These are phyloP conservation scores for Jordanella pulchra DNA, from an alignment of 2,797 vertebrate genomes.

Conservation along the genomic window DNA sequence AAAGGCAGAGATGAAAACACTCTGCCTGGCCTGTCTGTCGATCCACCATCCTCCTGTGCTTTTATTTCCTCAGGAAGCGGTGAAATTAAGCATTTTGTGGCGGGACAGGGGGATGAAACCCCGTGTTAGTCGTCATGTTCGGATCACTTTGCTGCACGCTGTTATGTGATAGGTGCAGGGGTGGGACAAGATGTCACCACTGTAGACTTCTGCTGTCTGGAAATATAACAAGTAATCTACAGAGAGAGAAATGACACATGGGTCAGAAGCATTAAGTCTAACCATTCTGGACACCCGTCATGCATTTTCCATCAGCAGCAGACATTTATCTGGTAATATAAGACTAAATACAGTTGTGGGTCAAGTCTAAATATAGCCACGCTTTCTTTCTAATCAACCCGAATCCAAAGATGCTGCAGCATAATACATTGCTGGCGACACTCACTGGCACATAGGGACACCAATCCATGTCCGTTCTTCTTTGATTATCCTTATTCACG, in stretches of 20 bases:
- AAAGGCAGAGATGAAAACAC: constrained; percentile 44
- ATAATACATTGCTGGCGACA: neutral
- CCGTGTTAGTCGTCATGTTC: neutral
- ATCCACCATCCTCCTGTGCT: constrained; percentile 23
- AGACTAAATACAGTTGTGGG: neutral
- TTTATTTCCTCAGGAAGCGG: constrained; percentile 65
- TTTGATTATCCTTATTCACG: neutral
- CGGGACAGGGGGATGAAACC: neutral
- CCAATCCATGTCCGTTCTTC: neutral
- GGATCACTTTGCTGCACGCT: neutral
- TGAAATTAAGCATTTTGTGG: constrained; percentile 40
- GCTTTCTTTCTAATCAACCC: neutral
- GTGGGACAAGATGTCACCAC: constrained; percentile 50
- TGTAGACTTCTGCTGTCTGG: constrained; percentile 35
- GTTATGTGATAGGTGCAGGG: constrained; percentile 37
- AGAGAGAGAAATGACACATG: neutral
- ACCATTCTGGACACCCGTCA: neutral
- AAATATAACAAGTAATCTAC: constrained; percentile 18
- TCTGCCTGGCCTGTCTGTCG: constrained; percentile 24
- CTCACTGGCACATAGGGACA: neutral
- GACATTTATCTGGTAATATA: neutral
- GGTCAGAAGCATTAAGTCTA: neutral
- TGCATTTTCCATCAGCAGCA: neutral
- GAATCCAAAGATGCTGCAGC: neutral
- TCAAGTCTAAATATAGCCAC: neutral